Percentiles rank a stretch among this genome's conserved stretches.
phyloP scores from a whole-genome alignment of 53 echinoderm and acorn worm genomes.

The Astropecten irregularis region DNA sequence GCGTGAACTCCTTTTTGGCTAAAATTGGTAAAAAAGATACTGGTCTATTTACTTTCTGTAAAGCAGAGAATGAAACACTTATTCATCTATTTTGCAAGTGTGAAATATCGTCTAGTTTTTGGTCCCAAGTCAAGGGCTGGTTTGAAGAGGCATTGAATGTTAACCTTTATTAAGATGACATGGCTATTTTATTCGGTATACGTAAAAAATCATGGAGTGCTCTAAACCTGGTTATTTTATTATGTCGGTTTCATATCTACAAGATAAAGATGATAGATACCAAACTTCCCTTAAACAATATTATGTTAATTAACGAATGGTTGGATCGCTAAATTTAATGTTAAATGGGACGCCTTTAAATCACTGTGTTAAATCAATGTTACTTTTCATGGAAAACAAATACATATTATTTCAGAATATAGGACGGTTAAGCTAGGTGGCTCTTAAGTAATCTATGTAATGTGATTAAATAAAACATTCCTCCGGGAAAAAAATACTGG shows the following conservation, averaged over 20 bases:
- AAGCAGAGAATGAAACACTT: neutral
- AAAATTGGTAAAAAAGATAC: neutral
- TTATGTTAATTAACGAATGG: too few species aligned
- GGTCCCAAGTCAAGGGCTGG: neutral
- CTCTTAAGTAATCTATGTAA: too few species aligned
- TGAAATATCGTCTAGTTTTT: neutral
- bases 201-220: neutral
- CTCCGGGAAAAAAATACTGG: too few species aligned
- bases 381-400: too few species aligned
- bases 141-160: neutral
- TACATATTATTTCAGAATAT: too few species aligned
- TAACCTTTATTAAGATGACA: neutral
- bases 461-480: too few species aligned
- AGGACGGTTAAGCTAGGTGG: too few species aligned
- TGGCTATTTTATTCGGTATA: too few species aligned
- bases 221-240: neutral
- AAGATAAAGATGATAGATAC: neutral
- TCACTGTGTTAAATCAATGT: too few species aligned
- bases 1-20: neutral
- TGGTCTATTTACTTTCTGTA: neutral
- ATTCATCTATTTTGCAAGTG: conserved; percentile 7
- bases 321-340: too few species aligned
- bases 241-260: conserved; percentile 3
- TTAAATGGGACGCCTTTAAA: too few species aligned
- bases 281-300: too few species aligned